Conservation (phyloP, 2,797 vertebrate genomes). For the Ambastaia sidthimunki region DNA sequence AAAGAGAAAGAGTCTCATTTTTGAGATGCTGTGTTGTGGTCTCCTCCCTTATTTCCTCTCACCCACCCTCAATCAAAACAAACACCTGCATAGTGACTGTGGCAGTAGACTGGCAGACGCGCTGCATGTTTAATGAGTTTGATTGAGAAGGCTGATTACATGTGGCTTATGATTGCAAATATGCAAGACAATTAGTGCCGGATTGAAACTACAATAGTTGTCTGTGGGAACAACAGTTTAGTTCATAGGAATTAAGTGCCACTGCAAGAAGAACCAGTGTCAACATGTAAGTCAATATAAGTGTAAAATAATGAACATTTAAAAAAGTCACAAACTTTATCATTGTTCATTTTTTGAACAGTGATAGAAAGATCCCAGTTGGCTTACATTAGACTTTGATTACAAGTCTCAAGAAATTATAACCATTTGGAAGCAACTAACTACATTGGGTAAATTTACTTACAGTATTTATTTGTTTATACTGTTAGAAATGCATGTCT, state of each 20-base stretch:
- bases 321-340: not conserved
- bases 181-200: not conserved
- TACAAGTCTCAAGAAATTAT: too few relatives aligned
- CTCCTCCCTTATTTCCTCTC: slow-evolving; percentile 40
- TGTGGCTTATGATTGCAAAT: slow-evolving; percentile 26
- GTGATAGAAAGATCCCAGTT: not conserved
- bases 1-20: slow-evolving; percentile 46
- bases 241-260: not conserved
- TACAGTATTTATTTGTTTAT: too few relatives aligned
- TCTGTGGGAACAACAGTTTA: slow-evolving; percentile 28
- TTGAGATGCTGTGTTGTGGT: slow-evolving; percentile 13
- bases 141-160: slow-evolving; percentile 23
- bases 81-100: slow-evolving; percentile 19
- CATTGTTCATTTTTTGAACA: too few relatives aligned
- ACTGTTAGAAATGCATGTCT: too few relatives aligned
- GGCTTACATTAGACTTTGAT: not conserved
- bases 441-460: too few relatives aligned
- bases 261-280: not conserved
- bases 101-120: slow-evolving; percentile 19
- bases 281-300: not conserved
- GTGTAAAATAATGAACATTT: not conserved
- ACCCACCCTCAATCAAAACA: slow-evolving; percentile 40
- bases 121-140: slow-evolving; percentile 23
- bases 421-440: too few relatives aligned
- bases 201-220: slow-evolving; percentile 1